phyloP scores from a whole-genome alignment of 1,140 invertebrate genomes.

The Spodoptera litura region DNA sequence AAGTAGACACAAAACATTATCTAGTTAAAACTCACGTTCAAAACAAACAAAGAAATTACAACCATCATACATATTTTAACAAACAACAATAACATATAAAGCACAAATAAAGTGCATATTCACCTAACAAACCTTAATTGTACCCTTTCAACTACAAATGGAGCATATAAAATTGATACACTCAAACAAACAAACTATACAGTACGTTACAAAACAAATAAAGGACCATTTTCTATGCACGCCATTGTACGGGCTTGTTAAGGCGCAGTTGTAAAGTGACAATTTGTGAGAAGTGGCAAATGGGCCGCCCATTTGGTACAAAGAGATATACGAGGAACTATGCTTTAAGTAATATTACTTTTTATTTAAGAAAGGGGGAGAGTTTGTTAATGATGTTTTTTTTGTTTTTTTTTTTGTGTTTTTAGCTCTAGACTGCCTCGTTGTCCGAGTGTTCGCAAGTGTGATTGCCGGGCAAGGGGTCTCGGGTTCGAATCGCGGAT shows the following conservation, averaged over 20 bases:
- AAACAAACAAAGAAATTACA: no score
- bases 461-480: no score
- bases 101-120: neutral
- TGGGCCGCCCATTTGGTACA: conserved; percentile 36
- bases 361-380: neutral
- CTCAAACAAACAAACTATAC: neutral
- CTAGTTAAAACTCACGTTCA: no score
- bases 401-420: no score
- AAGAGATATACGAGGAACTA: conserved; percentile 31
- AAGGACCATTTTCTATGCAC: conserved; percentile 17
- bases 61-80: no score
- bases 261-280: conserved; percentile 55
- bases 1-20: no score
- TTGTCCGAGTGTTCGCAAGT: no score
- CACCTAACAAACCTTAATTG: neutral
- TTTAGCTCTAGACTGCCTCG: no score
- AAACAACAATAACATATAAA: no score
- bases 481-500: no score
- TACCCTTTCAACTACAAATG: neutral
- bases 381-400: neutral
- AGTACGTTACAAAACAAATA: conserved; percentile 18
- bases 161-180: conserved; percentile 19
- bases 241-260: conserved; percentile 51
- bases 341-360: conserved; percentile 43
- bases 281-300: conserved; percentile 52